Evolutionary conservation across 2,888 invertebrate species (phyloP).

Genomic region (Sarcophaga rosellei): DNA sequence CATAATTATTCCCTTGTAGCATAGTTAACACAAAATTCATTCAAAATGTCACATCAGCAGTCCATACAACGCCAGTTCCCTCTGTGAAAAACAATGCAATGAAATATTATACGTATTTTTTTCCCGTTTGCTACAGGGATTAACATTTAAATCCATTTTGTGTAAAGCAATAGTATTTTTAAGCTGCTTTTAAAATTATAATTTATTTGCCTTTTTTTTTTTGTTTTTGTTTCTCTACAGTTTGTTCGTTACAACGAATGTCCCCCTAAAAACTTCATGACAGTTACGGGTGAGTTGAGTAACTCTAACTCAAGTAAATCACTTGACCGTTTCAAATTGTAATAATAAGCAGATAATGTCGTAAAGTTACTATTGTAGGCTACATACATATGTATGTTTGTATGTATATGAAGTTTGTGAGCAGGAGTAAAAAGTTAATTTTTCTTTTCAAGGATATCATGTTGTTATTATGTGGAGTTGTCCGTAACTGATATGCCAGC

Average conservation of each 20-base stretch:
- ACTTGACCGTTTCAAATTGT: constrained; percentile 56
- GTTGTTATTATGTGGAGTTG: not conserved
- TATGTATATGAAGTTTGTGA: constrained; percentile 2
- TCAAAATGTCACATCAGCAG: too few relatives aligned
- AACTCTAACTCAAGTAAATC: constrained; percentile 31
- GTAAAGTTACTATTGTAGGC: constrained; percentile 6
- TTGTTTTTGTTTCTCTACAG: not conserved
- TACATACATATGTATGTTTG: not conserved
- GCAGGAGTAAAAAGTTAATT: constrained; percentile 33
- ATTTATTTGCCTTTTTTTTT: not conserved
- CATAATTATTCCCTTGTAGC: too few relatives aligned
- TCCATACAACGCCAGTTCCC: too few relatives aligned
- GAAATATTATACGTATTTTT: not conserved
- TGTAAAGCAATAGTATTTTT: constrained; percentile 50
- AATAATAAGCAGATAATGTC: constrained; percentile 22
- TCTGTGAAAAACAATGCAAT: too few relatives aligned
- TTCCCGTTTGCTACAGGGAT: constrained; percentile 6
- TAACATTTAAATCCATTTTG: constrained; percentile 27
- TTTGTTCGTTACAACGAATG: not conserved
- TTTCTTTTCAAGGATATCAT: constrained; percentile 40
- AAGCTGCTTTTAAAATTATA: constrained; percentile 58
- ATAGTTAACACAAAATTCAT: too few relatives aligned
- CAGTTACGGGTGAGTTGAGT: not conserved
- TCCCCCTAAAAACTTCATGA: constrained; percentile 2
- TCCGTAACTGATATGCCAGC: not conserved